Percentiles rank a stretch among this genome's conserved stretches.
Evolutionary conservation across 2,113 vertebrate genomes (phyloP).

Genomic region (Butorides virescens): DNA sequence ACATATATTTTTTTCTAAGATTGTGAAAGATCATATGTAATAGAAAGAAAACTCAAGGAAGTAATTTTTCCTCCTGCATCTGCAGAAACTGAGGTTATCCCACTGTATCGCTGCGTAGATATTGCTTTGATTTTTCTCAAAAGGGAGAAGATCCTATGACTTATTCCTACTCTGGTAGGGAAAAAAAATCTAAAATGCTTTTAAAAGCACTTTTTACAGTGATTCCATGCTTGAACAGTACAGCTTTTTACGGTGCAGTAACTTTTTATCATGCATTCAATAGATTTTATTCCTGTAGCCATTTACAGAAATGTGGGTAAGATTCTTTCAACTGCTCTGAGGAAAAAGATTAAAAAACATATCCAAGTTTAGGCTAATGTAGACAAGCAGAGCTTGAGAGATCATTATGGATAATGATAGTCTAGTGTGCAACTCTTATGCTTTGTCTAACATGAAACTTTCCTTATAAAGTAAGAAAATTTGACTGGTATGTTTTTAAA

Average conservation of each 20-base stretch:
- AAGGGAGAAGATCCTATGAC: neutral
- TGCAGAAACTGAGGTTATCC: neutral
- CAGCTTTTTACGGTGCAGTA: constrained; percentile 3
- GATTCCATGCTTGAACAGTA: neutral
- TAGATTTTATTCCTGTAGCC: neutral
- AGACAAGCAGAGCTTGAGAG: neutral
- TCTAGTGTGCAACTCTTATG: neutral
- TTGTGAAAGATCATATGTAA: neutral
- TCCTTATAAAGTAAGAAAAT: neutral
- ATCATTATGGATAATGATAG: neutral
- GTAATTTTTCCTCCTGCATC: neutral
- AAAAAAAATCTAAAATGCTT: neutral
- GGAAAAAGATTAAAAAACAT: neutral
- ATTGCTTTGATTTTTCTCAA: neutral
- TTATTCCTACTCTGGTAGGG: neutral
- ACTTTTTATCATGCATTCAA: constrained; percentile 40
- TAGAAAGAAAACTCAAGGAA: neutral
- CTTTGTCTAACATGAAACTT: neutral
- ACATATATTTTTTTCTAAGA: neutral
- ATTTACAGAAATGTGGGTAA: constrained; percentile 15
- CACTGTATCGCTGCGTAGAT: neutral
- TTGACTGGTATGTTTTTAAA: neutral
- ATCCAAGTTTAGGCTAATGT: neutral
- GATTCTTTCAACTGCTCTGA: neutral
- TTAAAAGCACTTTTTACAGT: constrained; percentile 10